Evolutionary conservation across 2,888 invertebrate species (phyloP), one percentile per base, ranked within the genome.

Genomic region (Myopa testacea): DNA sequence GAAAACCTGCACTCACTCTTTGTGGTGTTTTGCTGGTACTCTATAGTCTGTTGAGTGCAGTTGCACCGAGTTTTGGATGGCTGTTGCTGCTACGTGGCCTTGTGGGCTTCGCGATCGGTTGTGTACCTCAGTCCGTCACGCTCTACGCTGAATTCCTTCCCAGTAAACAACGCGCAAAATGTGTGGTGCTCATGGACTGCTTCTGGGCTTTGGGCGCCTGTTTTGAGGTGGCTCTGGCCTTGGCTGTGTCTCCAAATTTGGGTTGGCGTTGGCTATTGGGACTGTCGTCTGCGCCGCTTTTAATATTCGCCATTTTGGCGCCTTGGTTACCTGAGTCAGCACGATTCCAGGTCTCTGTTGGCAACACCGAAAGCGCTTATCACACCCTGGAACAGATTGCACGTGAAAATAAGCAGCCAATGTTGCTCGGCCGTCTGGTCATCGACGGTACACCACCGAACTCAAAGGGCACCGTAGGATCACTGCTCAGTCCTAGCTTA

Each of bases 151-250:
- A 98, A 89, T 98, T 98, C 91, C 91, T 98, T 78, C 98, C 98
- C 12, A 95, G 96, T 55, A 96, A 96, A 85, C 96, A 97, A 87
- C 92, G 98, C 85, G 97, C 97, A 45, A 97, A 96, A 90, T 98
- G 98, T 91, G 97, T 98, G 70, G 96, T 98, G 55, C 91, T 98
- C 83, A 92, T 98, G 81, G 98, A 98, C 92, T 96, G 96, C 90
- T 98, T 98, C 90, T 98, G 98, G 98, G 97, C 98, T 0, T 91
- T 98, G 65, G 98, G 98, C 55, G 96, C 98, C 12, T 97, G 97
- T 88, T 93, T 98, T 86, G 98, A 98, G 90, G 97, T 97, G 71
- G 93, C 96, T 34, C 90, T 98, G 80, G 98, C 98, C 16, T 91
- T 98, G 82, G 92, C 95, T 55, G 93, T 98, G 77, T 98, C 98